Evolutionary conservation across 2,888 invertebrate genomes (phyloP), one percentile per base, ranked within the genome.

Genomic region (Drosophila kanekoi): DNA sequence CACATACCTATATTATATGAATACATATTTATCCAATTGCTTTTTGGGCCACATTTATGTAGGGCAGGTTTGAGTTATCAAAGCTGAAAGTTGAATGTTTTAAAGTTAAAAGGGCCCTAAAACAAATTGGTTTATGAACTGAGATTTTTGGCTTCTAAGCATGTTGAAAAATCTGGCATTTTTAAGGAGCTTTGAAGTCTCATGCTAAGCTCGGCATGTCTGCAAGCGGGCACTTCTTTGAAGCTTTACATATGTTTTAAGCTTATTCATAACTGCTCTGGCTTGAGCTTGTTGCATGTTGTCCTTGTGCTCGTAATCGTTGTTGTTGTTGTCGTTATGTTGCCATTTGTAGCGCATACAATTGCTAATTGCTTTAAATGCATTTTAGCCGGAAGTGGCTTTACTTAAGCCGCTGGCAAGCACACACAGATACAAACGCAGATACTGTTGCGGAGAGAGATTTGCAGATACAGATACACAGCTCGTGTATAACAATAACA

Each of bases 301-400:
- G 57, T 56, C 45, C 37, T 51, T 74, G 59, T 63, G 33, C 57
- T 28, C 16, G 20, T 49, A 11, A 48, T 56, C 68, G 51, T 18
- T 54, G 41, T 48, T 54, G 52, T 60, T 63, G 41, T 10, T 54
- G 47, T 56, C 37, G 51, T 53, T 67, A 53, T 33, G 44, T 38
- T 79, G 67, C 51, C 77, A 73, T 77, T 69, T 70, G 71, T 37
- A 68, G 60, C 57, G 69, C 60, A 72, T 53, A 70, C 69, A 71
- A 80, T 65, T 80, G 80, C 77, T 87, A 85, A 89, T 89, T 87
- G 84, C 72, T 79, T 84, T 77, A 84, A 89, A 89, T 89, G 79
- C 67, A 71, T 77, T 79, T 81, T 60, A 65, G 66, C 72, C 77
- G 66, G 74, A 88, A 83, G 89, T 86, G 77, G 84, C 61, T 88